Evolutionary conservation across 2,113 vertebrate species (phyloP), one percentile per base, ranked within the genome.

Genomic region (Zosterops pallidus): DNA sequence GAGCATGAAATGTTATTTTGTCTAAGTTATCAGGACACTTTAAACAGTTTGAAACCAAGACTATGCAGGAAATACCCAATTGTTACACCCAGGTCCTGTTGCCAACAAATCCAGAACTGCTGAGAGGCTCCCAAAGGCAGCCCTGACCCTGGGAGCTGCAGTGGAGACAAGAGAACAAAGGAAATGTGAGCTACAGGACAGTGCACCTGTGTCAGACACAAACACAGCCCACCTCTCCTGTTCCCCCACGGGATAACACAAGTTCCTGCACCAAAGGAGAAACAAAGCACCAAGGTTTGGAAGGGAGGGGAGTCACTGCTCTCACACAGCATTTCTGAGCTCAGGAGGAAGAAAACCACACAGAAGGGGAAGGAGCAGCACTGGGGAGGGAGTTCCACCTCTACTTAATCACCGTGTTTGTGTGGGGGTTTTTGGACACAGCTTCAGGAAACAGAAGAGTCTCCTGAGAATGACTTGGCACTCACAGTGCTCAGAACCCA

Each of bases 91-190:
- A 65, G 39, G 49, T 74, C 55, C 76, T n/a, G 41, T 14, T 83
- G 52, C 86, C 44, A 76, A 26, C 3, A 29, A 47, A 47, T 8
- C 7, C 41, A 72, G 46, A 69, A 57, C 13, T 21, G 46, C 79
- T 4, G 1, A 31, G 67, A 59, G 14, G 21, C 24, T 52, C 67
- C 69, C 78, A 82, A 70, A 68, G 33, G 23, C 59, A 89, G 4
- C 2, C 19, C 22, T 0, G 29, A 59, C 12, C 56, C 46, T 1
- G 0, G 25, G 77, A 62, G 76, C 22, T 39, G 28, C 57, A 68
- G 13, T 5, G 18, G 28, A 39, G 31, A 37, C 4, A 10, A 52
- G 67, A 50, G 24, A 52, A 72, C 41, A 47, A 25, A 20, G 62
- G 53, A 20, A n/a, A 14, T 1, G 17, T 6, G 46, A 50, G 21